A percentile compares a stretch with the other conserved stretches of the same genome.
phyloP scores from a whole-genome alignment of 2,113 vertebrate genomes.

The Rhinolophus sinicus region DNA sequence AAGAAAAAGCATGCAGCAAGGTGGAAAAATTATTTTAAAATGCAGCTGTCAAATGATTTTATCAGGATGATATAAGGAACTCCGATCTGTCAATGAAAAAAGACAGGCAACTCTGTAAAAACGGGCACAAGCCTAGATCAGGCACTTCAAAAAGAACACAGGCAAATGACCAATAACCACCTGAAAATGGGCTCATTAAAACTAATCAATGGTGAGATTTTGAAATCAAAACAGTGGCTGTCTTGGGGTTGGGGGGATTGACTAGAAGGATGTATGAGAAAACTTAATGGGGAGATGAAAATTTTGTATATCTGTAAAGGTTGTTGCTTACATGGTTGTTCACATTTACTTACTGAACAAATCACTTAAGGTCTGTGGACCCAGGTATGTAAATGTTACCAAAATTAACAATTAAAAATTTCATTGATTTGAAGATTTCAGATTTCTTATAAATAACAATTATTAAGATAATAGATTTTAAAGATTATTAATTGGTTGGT shows the following conservation, averaged over 20 bases:
- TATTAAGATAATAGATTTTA: background rate
- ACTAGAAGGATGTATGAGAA: background rate
- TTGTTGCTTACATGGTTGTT: background rate
- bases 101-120: background rate
- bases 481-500: constrained; percentile 5
- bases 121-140: background rate
- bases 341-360: background rate
- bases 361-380: background rate
- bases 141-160: background rate
- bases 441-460: background rate
- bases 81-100: background rate
- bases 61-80: background rate
- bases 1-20: background rate
- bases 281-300: background rate
- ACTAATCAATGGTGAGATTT: background rate
- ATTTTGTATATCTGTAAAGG: background rate
- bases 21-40: background rate
- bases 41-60: background rate
- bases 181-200: background rate
- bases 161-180: background rate
- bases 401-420: background rate
- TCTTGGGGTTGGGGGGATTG: background rate
- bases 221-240: background rate
- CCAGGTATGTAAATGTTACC: background rate
- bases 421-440: background rate